These are phyloP conservation scores for Celastrina argiolus DNA, from an alignment of 2,888 invertebrate species.

Conservation along the genomic window DNA sequence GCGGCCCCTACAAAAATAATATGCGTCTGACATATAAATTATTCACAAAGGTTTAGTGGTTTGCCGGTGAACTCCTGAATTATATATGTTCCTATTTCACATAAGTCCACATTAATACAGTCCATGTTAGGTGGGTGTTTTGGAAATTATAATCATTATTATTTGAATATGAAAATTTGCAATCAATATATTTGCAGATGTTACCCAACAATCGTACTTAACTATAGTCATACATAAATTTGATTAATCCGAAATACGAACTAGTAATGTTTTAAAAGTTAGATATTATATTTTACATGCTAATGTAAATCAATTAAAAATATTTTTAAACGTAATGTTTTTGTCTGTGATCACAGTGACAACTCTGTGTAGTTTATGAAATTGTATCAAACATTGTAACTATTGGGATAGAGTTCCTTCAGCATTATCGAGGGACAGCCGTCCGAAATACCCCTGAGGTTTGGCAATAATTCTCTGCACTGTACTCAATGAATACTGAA, in stretches of 20 bases:
- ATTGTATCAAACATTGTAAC: slow-evolving; percentile 27
- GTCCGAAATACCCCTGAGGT: slow-evolving; percentile 63
- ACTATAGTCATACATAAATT: too few relatives aligned
- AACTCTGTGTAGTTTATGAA: slow-evolving; percentile 17
- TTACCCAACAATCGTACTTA: not conserved
- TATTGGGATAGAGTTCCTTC: slow-evolving; percentile 31
- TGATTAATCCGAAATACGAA: too few relatives aligned
- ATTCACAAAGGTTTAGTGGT: slow-evolving; percentile 70
- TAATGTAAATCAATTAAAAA: not conserved
- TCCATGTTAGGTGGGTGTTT: slow-evolving; percentile 41
- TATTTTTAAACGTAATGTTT: not conserved
- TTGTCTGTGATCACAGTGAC: not conserved
- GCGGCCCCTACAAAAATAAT: slow-evolving; percentile 67
- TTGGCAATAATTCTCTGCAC: slow-evolving; percentile 71
- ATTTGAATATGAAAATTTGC: not conserved
- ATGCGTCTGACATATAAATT: slow-evolving; percentile 63
- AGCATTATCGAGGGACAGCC: slow-evolving; percentile 39
- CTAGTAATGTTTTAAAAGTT: too few relatives aligned
- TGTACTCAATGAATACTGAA: slow-evolving; percentile 68
- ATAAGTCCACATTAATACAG: slow-evolving; percentile 40
- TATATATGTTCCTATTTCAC: slow-evolving; percentile 67
- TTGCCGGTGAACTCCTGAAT: slow-evolving; percentile 60
- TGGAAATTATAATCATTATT: not conserved
- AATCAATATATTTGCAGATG: not conserved
- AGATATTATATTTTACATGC: too few relatives aligned